These are phyloP conservation scores for Melanostoma mellinum DNA, from an alignment of 2,888 invertebrate species.

Conservation along the genomic window DNA sequence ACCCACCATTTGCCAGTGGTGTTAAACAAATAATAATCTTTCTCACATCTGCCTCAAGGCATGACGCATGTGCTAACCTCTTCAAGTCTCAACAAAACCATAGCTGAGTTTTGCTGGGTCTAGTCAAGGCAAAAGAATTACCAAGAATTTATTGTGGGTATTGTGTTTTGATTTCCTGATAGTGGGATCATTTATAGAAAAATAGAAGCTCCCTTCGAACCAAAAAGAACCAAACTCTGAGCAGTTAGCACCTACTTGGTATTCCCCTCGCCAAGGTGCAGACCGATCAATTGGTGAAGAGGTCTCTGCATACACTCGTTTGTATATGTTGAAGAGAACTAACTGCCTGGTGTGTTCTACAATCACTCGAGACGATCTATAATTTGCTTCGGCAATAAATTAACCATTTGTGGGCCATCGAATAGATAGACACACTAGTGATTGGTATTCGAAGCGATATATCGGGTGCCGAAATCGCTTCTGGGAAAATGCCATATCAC, in stretches of 20 bases:
- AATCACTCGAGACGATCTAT: slow-evolving; percentile 69
- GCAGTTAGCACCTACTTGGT: slow-evolving; percentile 52
- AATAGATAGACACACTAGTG: slow-evolving; percentile 44
- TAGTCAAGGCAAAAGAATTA: slow-evolving; percentile 37
- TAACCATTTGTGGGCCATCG: slow-evolving; percentile 67
- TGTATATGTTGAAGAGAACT: slow-evolving; percentile 44
- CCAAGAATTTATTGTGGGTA: slow-evolving; percentile 70
- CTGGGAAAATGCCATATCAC: slow-evolving; percentile 56
- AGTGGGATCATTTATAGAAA: slow-evolving; percentile 55
- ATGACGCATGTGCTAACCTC: slow-evolving; percentile 71
- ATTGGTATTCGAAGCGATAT: slow-evolving; percentile 70
- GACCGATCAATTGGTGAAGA: slow-evolving; percentile 34
- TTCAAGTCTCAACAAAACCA: slow-evolving; percentile 32
- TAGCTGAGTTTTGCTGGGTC: background rate
- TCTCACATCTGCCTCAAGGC: slow-evolving; percentile 66
- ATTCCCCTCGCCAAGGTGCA: slow-evolving; percentile 44
- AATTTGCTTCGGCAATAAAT: slow-evolving; percentile 71
- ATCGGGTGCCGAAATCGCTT: slow-evolving; percentile 68
- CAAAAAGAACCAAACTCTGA: background rate
- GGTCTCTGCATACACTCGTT: background rate
- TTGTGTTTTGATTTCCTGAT: slow-evolving; percentile 68
- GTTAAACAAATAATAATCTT: slow-evolving; percentile 69
- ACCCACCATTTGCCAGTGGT: slow-evolving; percentile 38
- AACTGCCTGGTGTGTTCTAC: slow-evolving; percentile 55
- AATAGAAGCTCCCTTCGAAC: slow-evolving; percentile 47